Base-by-base conservation (phyloP, 2,888 invertebrate species). In the Dascillus cervinus region DNA sequence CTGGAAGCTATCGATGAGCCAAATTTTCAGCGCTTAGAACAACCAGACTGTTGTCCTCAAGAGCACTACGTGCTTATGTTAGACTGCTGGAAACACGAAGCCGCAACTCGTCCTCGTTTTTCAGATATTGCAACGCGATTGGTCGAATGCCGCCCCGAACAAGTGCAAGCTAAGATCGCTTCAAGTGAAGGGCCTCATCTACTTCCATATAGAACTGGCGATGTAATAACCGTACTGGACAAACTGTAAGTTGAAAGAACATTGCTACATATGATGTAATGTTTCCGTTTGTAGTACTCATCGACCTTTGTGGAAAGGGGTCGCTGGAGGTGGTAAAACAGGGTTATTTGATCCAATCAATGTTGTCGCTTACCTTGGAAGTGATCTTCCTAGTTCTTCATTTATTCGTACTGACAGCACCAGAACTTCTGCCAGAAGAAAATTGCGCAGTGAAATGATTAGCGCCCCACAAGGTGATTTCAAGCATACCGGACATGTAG, bases 381-480 rank as follows among this genome's bases (percentile, higher is more conserved):
- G 75, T n/a, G 82, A 82, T 63, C 67, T 83, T 29, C 79, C 79
- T 1, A 73, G 74, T 31, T 60, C 63, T 9, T 57, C 62, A 3
- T 61, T 62, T 39, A 69, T 73, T 34, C 69, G 73, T 27, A 70
- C 71, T 2, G 72, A 71, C 3, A 79, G 79, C 54, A 75, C 77
- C 0, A 76, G 80, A 49, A 79, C 75, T 39, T 70, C 72, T 3
- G 51, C 62, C 4, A 48, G 64, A 55, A 68, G 85, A 29, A 80
- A 82, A 46, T 71, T 92, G 32, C 75, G 85, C 35, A 80, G 88
- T 4, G 87, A 86, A 60, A 91, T 95, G 94, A 98, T 97, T 54
- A 94, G 95, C 26, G 82, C 87, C 37, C 97, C 98, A 0, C 94
- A 96, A 61, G 94, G 92, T 20, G 96, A 97, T 62, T 77, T 97